Evolutionary conservation across 2,113 vertebrate genomes (phyloP).

Genomic region (Micronycteris hirsuta): DNA sequence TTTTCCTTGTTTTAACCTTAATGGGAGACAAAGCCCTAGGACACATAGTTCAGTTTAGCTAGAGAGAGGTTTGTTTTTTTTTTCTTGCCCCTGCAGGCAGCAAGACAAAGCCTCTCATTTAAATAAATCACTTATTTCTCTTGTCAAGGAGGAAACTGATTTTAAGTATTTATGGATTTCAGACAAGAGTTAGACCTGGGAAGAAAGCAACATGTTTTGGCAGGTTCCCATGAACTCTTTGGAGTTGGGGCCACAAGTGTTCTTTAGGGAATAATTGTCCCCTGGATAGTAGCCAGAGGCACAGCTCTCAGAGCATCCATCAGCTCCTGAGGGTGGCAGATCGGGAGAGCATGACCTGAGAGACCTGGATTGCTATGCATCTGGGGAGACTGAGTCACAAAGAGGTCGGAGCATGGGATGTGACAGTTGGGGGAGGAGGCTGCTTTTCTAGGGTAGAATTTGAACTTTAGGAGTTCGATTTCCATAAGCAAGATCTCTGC

Average conservation of each 20-base stretch:
- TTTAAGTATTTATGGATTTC: not conserved
- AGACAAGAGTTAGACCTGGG: not conserved
- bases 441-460: not conserved
- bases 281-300: not conserved
- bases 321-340: not conserved
- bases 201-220: not conserved
- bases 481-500: not conserved
- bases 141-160: not conserved
- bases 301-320: not conserved
- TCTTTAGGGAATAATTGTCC: not conserved
- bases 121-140: not conserved
- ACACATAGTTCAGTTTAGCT: not conserved
- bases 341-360: not conserved
- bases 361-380: not conserved
- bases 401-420: not conserved
- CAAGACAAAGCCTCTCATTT: not conserved
- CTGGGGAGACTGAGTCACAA: not conserved
- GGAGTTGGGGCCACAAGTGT: not conserved
- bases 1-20: not conserved
- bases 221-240: constrained; percentile 27
- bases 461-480: not conserved
- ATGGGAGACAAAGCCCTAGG: not conserved
- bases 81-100: not conserved
- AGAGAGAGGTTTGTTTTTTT: not conserved
- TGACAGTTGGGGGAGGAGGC: not conserved